Base-by-base conservation (phyloP, 2,888 invertebrate genomes). In the Aleiodes alternator region DNA sequence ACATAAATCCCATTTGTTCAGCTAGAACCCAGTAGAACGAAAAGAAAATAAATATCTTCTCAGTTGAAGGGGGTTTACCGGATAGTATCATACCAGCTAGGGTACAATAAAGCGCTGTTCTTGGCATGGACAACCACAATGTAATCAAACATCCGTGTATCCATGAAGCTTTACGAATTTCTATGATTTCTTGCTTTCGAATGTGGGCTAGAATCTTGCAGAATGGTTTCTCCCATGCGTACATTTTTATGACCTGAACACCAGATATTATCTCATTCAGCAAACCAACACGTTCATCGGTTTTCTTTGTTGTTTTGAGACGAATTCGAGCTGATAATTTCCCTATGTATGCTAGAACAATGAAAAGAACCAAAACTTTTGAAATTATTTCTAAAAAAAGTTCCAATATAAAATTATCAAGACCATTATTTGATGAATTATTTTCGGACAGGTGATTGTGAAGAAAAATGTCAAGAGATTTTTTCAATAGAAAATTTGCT, bases 91-190 rank as follows among this genome's bases (percentile, higher is more conserved):
- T 95, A 0, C 94, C 92, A 0, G 96, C 85, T 50, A 97, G 92
- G 0, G 96, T 94, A 66, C 94, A 91, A 84, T 95, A 96, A 0
- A 96, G 90, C 0, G 97, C 94, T 29, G 95, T 90, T 84, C 97
- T 93, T 31, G 96, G 95, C 0, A 96, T 95, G 83, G 96, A 96
- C 29, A 97, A 90, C 87, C 95, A 94, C 86, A 95, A 95, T 0
- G 95, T 94, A 90, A 95, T 92, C 84, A 94, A 94, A n/a, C 94
- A 85, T 0, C 93, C 94, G 75, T 95, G 91, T 11, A 94, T 90
- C 77, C 93, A 92, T 0, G 93, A 93, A 0, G 93, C 92, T 57
- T 92, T 92, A 31, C 90, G 91, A 0, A 95, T 92, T 80, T 94
- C 91, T 78, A 90, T 90, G 69, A 92, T 76, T 77, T 90, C 90